Base-by-base conservation (phyloP, 2,113 vertebrate genomes). In the Callionymus lyra region DNA sequence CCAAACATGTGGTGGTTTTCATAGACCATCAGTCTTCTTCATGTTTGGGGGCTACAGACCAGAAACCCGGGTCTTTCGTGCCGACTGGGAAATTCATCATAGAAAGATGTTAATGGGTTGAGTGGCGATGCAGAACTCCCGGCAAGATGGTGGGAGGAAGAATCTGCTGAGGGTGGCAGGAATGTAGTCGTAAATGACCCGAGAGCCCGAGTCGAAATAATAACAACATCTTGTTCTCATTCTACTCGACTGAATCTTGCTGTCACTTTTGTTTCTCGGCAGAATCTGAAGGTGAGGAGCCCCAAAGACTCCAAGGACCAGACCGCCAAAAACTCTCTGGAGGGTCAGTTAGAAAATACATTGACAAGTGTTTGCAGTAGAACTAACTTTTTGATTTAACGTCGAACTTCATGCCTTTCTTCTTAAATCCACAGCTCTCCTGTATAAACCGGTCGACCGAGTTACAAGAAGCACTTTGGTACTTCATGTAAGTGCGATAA, bases 401-500 rank as follows among this genome's bases (percentile, higher is more conserved):
- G n/a, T n/a, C n/a, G n/a, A n/a, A 27, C 21, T 27, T 4, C 8
- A 8, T 8, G 18, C 17, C 10, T 50, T 27, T 40, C 40, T 57
- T 16, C 12, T 9, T 35, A 6, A 6, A 0, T 34, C 14, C 12
- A 6, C 80, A 99, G 95, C 91, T 57, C 79, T 99, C 17, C 79
- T 98, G 0, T 97, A 98, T 66, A 98, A 97, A 72, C 95, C 95
- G 1, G 94, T 99, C 82, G 95, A 98, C 82, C 80, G 91, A 54
- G 95, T 99, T 68, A 99, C 94, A 0, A 88, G 95, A 59, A 98
- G 91, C 84, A 99, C 95, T 0, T 81, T 99, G 47, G 95, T 99
- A 15, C 81, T 99, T 31, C 95, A 99, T 14, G 95, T 99, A 68
- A 94, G 95, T 94, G n/a, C n/a, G n/a, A n/a, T n/a, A n/a, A n/a